Percentiles rank a stretch among this genome's conserved stretches.
phyloP scores from a whole-genome alignment of 2,888 invertebrate genomes.

The Megastigmus dorsalis region DNA sequence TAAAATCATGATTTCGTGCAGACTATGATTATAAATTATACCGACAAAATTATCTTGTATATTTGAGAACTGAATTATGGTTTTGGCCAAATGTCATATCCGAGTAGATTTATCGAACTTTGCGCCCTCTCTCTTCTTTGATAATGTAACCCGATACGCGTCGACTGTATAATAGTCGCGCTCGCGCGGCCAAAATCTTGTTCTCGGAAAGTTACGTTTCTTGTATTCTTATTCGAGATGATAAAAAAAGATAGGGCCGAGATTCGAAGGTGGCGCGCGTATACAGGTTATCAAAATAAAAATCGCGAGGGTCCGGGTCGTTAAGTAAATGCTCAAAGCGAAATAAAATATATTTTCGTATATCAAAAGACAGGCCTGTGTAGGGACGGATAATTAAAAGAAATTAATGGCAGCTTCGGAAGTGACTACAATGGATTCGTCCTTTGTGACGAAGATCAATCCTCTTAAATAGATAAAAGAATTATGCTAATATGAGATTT shows the following conservation, averaged over 20 bases:
- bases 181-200: slow-evolving; percentile 6
- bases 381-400: neutral
- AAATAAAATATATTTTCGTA: slow-evolving; percentile 4
- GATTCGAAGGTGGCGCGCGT: slow-evolving; percentile 15
- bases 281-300: slow-evolving; percentile 36
- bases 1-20: no score
- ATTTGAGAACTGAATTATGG: no score
- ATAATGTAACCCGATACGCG: slow-evolving; percentile 31
- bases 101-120: no score
- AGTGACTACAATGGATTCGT: neutral
- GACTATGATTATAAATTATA: no score
- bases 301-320: slow-evolving; percentile 24
- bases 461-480: no score
- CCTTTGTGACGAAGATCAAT: no score
- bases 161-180: slow-evolving; percentile 12
- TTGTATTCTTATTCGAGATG: slow-evolving; percentile 33
- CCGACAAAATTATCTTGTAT: no score
- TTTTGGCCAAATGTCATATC: no score
- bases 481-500: no score
- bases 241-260: slow-evolving; percentile 25
- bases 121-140: no score
- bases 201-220: slow-evolving; percentile 30
- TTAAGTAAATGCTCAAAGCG: neutral
- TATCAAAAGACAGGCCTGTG: neutral
- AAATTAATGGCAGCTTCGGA: slow-evolving; percentile 2